Evolutionary conservation across 2,797 vertebrate genomes (phyloP), one percentile per base, ranked within the genome.

Genomic region (Anabacerthia variegaticeps): DNA sequence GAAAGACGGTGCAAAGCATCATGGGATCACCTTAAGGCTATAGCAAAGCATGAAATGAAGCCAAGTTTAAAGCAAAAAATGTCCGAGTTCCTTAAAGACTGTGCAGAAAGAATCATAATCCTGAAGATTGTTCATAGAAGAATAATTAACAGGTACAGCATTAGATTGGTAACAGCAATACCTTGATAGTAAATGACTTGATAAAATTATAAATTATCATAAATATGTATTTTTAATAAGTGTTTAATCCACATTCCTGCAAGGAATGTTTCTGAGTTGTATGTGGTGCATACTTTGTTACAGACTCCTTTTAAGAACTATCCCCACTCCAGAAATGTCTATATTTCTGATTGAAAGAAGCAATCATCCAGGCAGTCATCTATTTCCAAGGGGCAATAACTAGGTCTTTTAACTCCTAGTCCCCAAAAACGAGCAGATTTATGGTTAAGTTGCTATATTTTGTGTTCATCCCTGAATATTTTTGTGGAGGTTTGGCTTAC

Each of bases 11-110:
- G 99, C 98, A 99, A 99, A 98, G 99, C 99, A 95, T 99, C 99
- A 5, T 99, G 99, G 99, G 99, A 99, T 98, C 99, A 99, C 97
- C 98, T 99, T 78, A 99, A 99, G 97, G 98, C 99, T 95, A 99
- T 99, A 75, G 98, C 99, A 41, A 99, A 99, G 97, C 98, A 99
- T 79, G 99, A 99, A 98, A 99, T 99, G 98, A 99, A 99, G 93
- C 98, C 98, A 59, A 98, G 97, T 26, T 95, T 99, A 95, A 99
- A 99, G 92, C 99, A 99, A 95, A 99, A 99, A 93, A 99, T 99
- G 99, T 99, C 99, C 0, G 99, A 99, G 95, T 99, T 99, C 96
- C 98, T 99, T 48, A 99, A 99, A 97, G 99, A 99, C 95, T 99
- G 99, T 85, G 99, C 99, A 37, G 99, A 99, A 97, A 98, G 99